These are phyloP conservation scores for Eunapius fragilis DNA, from an alignment of 37 sponge, comb jelly and placozoan genomes.

Conservation along the genomic window DNA sequence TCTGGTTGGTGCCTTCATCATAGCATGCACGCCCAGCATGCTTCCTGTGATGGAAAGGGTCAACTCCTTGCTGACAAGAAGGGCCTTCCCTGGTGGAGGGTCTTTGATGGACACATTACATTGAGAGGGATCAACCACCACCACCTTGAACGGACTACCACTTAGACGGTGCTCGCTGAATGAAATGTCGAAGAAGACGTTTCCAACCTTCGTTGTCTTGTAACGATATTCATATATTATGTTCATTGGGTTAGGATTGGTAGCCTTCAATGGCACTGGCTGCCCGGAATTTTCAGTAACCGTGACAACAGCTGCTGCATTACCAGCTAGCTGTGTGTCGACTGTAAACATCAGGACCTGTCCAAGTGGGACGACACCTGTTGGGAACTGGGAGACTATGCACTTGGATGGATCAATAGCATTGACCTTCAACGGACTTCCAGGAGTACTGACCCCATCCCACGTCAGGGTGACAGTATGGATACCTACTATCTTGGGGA, in stretches of 20 bases:
- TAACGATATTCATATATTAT: background rate
- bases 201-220: constrained; percentile 34
- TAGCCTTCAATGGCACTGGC: constrained; percentile 17
- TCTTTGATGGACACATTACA: constrained; percentile 39
- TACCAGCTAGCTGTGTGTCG: constrained; percentile 40
- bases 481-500: constrained; percentile 36
- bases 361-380: constrained; percentile 24
- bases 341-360: constrained; percentile 8
- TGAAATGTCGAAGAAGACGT: constrained; percentile 34
- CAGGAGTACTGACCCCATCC: constrained; percentile 50
- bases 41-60: constrained; percentile 51
- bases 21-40: constrained; percentile 26
- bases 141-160: constrained; percentile 51
- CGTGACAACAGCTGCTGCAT: constrained; percentile 16
- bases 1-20: constrained; percentile 44
- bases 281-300: background rate
- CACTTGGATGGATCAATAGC: constrained; percentile 58
- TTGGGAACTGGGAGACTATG: constrained; percentile 17
- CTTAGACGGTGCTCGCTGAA: constrained; percentile 45
- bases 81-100: constrained; percentile 55
- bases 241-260: background rate
- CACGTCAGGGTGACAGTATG: constrained; percentile 55
- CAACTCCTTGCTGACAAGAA: constrained; percentile 38
- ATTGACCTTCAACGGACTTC: constrained; percentile 53
- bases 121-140: constrained; percentile 67